Base-by-base conservation (phyloP, 2,888 invertebrate species). In the Lamellibrachia satsuma region DNA sequence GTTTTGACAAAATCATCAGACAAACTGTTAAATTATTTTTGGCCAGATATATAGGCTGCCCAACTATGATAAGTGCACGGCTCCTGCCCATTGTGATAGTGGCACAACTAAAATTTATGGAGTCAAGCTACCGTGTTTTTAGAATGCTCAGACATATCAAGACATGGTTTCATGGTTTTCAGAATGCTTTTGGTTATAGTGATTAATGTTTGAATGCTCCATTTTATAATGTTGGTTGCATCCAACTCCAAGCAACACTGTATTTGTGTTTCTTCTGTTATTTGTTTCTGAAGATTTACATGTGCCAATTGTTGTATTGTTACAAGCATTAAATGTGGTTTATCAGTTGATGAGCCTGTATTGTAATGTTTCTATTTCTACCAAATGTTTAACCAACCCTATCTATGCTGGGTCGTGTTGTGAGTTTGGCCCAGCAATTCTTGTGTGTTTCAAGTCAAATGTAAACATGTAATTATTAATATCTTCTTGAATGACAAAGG, bases 141-240 rank as follows among this genome's bases (percentile, higher is more conserved):
- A n/a, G 75, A 75, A 75, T 75, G n/a, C 75, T 75, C 22, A n/a
- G 22, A 75, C 75, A 75, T 75, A 75, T 75, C 75, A 75, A 75
- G 75, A 75, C 22, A 75, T 75, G 15, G 22, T 6, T 75, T 15
- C 6, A 75, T 15, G 8, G 75, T 22, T 75, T 75, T n/a, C 75
- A 75, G 22, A n/a, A 75, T n/a, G 22, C 2, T n/a, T 75, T 75
- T 75, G 6, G 9, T 55, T 55, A 7, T 55, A 55, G 8, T 55
- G 55, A 4, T 55, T 55, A 55, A 55, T 55, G 55, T 39, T 39
- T 55, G 55, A 39, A 39, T 39, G 39, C 39, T 39, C 39, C 39
- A 39, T 39, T 39, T 39, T 39, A 39, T 39, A 39, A 39, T 39
- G 39, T 39, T 39, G 39, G 39, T 39, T 39, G 39, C 39, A 39